Conservation (phyloP, 2,113 vertebrate species). For the Hystrix brachyura region DNA sequence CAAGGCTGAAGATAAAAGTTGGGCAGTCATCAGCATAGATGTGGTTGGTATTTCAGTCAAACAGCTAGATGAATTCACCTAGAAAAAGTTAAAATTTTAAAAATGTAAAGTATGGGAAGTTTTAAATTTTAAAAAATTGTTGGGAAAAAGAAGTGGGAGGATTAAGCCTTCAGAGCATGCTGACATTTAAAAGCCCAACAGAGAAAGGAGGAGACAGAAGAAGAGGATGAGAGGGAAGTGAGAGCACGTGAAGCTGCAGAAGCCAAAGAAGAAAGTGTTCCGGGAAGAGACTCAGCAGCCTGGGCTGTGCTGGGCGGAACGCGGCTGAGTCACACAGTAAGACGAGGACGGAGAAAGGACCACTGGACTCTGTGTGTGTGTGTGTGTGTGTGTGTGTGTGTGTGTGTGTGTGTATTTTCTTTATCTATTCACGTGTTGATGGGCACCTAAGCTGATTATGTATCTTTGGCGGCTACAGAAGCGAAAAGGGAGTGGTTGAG, state of each 20-base stretch:
- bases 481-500: neutral
- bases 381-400: too few relatives aligned
- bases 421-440: too few relatives aligned
- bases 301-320: neutral
- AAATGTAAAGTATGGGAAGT: constrained; percentile 52
- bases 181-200: constrained; percentile 77
- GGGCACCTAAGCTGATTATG: too few relatives aligned
- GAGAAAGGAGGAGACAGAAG: constrained; percentile 63
- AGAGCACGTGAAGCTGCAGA: neutral
- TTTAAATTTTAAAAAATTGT: constrained; percentile 51
- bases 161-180: constrained; percentile 11
- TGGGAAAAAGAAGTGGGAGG: constrained; percentile 61
- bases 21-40: neutral
- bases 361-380: too few relatives aligned
- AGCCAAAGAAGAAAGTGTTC: constrained; percentile 61
- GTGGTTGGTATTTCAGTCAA: neutral
- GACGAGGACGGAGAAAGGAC: neutral
- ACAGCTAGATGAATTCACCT: neutral
- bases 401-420: too few relatives aligned
- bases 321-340: neutral
- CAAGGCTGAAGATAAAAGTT: neutral
- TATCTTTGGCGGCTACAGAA: neutral
- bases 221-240: constrained; percentile 25
- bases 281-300: neutral
- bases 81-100: neutral